Conservation (phyloP, 2,797 vertebrate species). For the Lagorchestes hirsutus region DNA sequence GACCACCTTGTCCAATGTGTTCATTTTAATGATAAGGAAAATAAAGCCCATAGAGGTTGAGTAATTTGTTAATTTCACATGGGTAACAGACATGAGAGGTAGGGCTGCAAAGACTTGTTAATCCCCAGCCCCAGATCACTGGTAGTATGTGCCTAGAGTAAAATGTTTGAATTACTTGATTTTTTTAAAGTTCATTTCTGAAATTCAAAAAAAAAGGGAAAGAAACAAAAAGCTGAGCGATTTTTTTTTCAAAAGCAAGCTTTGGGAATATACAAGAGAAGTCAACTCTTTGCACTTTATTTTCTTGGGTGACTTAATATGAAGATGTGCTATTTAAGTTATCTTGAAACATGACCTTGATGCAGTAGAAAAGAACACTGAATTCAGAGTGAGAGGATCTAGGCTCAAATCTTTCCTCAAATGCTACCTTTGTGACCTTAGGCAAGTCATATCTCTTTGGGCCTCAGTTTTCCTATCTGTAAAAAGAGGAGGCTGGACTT, state of each 20-base stretch:
- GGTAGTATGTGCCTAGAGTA: neutral
- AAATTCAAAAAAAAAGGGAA: neutral
- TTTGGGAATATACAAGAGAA: neutral
- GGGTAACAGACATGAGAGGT: neutral
- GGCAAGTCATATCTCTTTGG: neutral
- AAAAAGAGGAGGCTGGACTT: neutral
- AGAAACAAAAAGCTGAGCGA: neutral
- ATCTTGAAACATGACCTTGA: neutral
- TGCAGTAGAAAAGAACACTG: neutral
- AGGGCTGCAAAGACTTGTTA: neutral
- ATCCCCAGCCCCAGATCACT: neutral
- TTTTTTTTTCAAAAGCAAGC: neutral
- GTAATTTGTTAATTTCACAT: neutral
- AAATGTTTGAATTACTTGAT: neutral
- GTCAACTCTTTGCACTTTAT: neutral
- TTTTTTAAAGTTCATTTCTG: neutral
- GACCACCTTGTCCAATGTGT: neutral
- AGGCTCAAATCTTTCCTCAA: neutral
- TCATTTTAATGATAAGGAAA: neutral
- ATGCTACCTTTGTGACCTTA: neutral
- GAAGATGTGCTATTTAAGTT: slow-evolving; percentile 40
- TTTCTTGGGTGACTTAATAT: slow-evolving; percentile 35
- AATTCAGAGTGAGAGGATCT: neutral
- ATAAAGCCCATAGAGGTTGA: neutral
- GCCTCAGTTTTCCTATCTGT: neutral